Base-by-base conservation (phyloP, 2,797 vertebrate species). In the Alfaro cultratus region DNA sequence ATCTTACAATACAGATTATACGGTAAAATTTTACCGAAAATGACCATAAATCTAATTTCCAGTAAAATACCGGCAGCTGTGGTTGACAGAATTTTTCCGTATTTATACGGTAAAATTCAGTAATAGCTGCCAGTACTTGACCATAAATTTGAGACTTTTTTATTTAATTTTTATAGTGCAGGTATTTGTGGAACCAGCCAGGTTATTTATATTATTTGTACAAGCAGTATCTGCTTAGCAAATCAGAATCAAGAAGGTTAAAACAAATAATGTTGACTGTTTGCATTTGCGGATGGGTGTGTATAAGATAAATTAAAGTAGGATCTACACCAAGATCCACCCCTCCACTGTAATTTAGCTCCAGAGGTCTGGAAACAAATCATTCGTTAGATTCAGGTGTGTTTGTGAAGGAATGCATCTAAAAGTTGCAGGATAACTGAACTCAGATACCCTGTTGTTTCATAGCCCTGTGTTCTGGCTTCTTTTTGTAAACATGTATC, bases 141-240 rank as follows among this genome's bases (percentile, higher is more conserved):
- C 18, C 7, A 18, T 23, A 21, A 51, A 51, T 51, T 51, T 21
- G 21, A 51, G 47, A 21, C 7, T 6, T 18, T 21, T 49, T 8
- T 21, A 7, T 46, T 45, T n/a, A n/a, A n/a, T n/a, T 21, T 51
- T 23, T 23, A 23, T 9, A 9, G 21, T 51, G 49, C 21, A 51
- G 21, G 21, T 51, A 51, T 89, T 26, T 76, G 41, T 49, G 46
- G 57, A 13, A 74, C 74, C 82, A 79, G 62, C 53, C n/a, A 41
- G 55, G 11, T 60, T 6, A 60, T 29, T 60, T 11, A 60, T 60
- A 64, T 34, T 64, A 16, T 64, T 64, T 64, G 16, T 64, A 34
- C 6, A 62, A 34, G 15, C 8, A 39, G 1, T 39, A 67, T 21
- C 6, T 67, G 8, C 62, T 31, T 62, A 21, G 18, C 34, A 67